phyloP scores from a whole-genome alignment of 1,140 invertebrate genomes.

The Argopecten irradians region DNA sequence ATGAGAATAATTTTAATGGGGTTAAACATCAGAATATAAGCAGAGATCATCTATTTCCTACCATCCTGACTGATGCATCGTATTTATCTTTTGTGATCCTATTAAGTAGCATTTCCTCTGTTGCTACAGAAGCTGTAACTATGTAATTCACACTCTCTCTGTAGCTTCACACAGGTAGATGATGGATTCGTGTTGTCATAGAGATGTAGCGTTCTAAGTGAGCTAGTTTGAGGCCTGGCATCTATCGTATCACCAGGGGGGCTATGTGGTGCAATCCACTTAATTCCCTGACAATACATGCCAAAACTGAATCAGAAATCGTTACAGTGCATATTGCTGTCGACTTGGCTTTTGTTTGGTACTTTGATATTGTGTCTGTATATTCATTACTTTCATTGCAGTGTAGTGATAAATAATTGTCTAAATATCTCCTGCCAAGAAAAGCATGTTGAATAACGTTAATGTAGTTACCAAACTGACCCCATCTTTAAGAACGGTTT shows the following conservation, averaged over 20 bases:
- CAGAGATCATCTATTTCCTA: too few relatives aligned
- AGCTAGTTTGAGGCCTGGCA: neutral
- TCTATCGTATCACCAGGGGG: neutral
- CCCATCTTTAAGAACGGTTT: too few relatives aligned
- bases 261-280: conserved; percentile 14
- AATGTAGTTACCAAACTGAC: neutral
- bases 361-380: conserved; percentile 5
- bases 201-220: neutral
- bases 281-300: neutral
- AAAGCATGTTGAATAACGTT: neutral
- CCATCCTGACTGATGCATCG: neutral
- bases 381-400: neutral
- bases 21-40: too few relatives aligned
- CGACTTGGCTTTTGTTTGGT: neutral
- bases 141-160: neutral
- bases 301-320: neutral
- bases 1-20: too few relatives aligned
- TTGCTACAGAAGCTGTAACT: neutral
- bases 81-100: neutral
- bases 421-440: neutral
- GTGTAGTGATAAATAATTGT: neutral
- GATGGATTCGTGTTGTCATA: neutral
- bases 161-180: neutral
- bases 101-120: neutral
- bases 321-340: neutral